A percentile compares a stretch with the other conserved stretches of the same genome.
Conservation (phyloP, 2,888 invertebrate genomes). For the Melinaea menophilus region DNA sequence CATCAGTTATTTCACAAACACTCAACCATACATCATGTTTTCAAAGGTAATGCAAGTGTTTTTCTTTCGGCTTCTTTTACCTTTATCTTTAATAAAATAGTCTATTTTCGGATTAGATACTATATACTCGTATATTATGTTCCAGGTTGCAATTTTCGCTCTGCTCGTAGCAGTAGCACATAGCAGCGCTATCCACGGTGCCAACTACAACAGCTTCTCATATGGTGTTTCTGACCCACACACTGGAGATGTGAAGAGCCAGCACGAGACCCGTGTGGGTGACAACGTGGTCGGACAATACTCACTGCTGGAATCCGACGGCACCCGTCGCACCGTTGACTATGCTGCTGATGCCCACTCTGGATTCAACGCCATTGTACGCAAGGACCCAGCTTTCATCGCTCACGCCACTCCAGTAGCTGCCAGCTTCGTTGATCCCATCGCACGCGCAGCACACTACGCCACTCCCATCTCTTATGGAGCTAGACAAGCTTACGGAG, state of each 20-base stretch:
- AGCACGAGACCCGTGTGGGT: slow-evolving; percentile 69
- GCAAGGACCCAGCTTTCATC: slow-evolving; percentile 59
- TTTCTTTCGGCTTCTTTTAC: not conserved
- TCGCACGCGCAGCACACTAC: not conserved
- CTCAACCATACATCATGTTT: slow-evolving; percentile 35
- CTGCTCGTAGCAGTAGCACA: slow-evolving; percentile 49
- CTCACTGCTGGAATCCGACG: slow-evolving; percentile 72
- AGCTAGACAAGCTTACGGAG: not conserved
- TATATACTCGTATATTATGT: not conserved
- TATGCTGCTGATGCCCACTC: slow-evolving; percentile 70
- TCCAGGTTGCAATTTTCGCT: slow-evolving; percentile 36
- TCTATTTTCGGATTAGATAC: too few species aligned
- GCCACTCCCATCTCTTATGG: not conserved
- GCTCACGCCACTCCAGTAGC: slow-evolving; percentile 28
- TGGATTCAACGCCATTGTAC: slow-evolving; percentile 76
- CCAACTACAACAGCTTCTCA: slow-evolving; percentile 61
- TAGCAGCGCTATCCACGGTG: slow-evolving; percentile 52
- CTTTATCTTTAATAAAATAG: not conserved
- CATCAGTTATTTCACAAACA: slow-evolving; percentile 35
- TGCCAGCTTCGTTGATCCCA: not conserved
- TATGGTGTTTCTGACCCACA: slow-evolving; percentile 73
- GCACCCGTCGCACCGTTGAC: slow-evolving; percentile 72
- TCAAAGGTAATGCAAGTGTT: slow-evolving; percentile 31
- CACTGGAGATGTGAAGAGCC: slow-evolving; percentile 73
- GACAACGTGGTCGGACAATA: slow-evolving; percentile 71